Base-by-base conservation (phyloP, 2,888 invertebrate species). In the Macropis europaea region DNA sequence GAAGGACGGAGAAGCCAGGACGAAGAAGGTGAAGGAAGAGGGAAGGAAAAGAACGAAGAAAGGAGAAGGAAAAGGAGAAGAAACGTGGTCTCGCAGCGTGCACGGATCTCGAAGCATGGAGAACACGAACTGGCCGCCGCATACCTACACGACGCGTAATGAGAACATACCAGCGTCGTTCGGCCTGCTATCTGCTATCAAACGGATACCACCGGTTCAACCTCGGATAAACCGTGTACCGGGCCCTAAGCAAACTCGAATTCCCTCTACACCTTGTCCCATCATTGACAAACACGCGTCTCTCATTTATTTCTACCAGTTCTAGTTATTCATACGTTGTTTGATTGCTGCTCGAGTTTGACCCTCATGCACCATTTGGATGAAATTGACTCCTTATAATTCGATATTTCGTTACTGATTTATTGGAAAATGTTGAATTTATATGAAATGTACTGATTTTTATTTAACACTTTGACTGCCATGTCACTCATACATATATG, bases 141-240 rank as follows among this genome's bases (percentile, higher is more conserved):
- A 89, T 89, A 88, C 89, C 89, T 86, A 86, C 89, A 87, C 88
- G 88, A 86, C 88, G 86, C 88, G 89, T 89, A 89, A 89, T 89
- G 89, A 89, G 89, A 89, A 89, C 89, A 87, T 87, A 89, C 86
- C 87, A 86, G 85, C 85, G 84, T 83, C 84, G 83, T 84, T 83
- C 85, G 83, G 86, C 79, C 86, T 84, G 82, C 86, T 84, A 84
- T 86, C 86, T 86, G 80, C 83, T 86, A 85, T 87, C 87, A 85
- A 85, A 84, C 85, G 84, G 83, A 85, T 85, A 86, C 85, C 86
- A 82, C 76, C 72, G 77, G 71, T 42, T 66, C 80, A 81, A 66
- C 76, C 74, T 28, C 79, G 82, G 77, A 77, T 68, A 61, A 76
- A 71, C 71, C 70, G 64, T 50, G 73, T 68, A 68, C 47, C 68